Conservation (phyloP, 2,797 vertebrate species). For the Gambelia wislizenii region DNA sequence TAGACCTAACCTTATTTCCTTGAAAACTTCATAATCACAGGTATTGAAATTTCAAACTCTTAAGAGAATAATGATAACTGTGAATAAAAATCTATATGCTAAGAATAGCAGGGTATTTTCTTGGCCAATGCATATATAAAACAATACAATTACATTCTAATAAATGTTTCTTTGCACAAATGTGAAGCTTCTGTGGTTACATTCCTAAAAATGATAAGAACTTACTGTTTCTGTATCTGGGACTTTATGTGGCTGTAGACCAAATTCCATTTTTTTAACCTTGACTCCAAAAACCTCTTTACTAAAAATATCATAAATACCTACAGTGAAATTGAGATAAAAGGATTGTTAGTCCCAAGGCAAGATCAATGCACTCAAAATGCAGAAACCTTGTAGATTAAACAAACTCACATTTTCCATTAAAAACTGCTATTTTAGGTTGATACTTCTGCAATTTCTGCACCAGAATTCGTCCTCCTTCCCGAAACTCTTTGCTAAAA, state of each 20-base stretch:
- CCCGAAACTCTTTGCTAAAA: conserved; percentile 94
- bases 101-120: not conserved
- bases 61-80: not conserved
- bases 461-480: conserved; percentile 96
- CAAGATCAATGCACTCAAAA: conserved; percentile 3
- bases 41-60: not conserved
- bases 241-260: conserved; percentile 95
- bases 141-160: not conserved
- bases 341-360: not conserved
- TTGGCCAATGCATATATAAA: not conserved
- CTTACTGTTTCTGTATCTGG: conserved; percentile 97
- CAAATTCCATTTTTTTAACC: conserved; percentile 94
- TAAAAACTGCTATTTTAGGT: conserved; percentile 98
- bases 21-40: not conserved
- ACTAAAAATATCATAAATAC: conserved; percentile 99
- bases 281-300: conserved; percentile 97
- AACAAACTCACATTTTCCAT: conserved; percentile 88
- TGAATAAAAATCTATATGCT: not conserved
- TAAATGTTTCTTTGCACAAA: not conserved
- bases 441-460: conserved; percentile 95
- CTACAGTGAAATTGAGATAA: conserved; percentile 77
- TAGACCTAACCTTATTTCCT: not conserved
- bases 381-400: conserved; percentile 40
- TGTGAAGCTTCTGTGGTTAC: not conserved
- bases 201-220: conserved; percentile 35